Base-by-base conservation (phyloP, 2,888 invertebrate species). In the Cistogaster globosa region DNA sequence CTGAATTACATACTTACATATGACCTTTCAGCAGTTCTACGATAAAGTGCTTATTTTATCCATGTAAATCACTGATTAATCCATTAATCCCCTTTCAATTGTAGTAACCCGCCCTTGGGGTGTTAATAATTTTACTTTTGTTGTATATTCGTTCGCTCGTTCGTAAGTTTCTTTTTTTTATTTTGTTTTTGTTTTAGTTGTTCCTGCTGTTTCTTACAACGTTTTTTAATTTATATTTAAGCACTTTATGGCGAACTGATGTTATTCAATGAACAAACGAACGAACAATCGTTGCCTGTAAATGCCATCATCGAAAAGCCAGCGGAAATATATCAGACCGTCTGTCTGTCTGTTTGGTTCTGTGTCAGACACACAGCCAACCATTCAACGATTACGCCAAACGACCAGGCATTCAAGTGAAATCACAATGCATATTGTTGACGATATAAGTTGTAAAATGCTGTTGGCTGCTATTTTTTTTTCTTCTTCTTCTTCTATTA, bases 151-250 rank as follows among this genome's bases (percentile, higher is more conserved):
- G 42, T 20, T 26, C 51, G 55, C 14, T 26, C 51, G 55, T 12
- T 26, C 42, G 14, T 60, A 51, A 7, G 32, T 32, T 32, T 32
- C 32, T 5, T 32, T 32, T 32, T 32, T 32, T 32, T 3, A 0
- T 32, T 32, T 63, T 0, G 0, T n/a, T 57, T 48, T 42, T 38
- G 1, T 67, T 65, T 8, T 11, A 51, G 45, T 26, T 60, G 58
- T 16, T 60, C 14, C 22, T 68, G n/a, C 18, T 77, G 48, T 76
- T 83, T 83, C 65, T 36, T 58, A 42, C 76, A 80, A 76, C 48
- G 80, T 80, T 78, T 81, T 81, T 84, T 81, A 84, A 84, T 84
- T 84, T 84, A 81, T 84, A 78, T 81, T 84, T 84, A 78, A 78
- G 77, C 84, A 81, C 84, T 84, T 84, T 81, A 81, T 71, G 76